A percentile compares a stretch with the other conserved stretches of the same genome.
Conservation (phyloP, 2,797 vertebrate species). For the Harpagifer antarcticus region DNA sequence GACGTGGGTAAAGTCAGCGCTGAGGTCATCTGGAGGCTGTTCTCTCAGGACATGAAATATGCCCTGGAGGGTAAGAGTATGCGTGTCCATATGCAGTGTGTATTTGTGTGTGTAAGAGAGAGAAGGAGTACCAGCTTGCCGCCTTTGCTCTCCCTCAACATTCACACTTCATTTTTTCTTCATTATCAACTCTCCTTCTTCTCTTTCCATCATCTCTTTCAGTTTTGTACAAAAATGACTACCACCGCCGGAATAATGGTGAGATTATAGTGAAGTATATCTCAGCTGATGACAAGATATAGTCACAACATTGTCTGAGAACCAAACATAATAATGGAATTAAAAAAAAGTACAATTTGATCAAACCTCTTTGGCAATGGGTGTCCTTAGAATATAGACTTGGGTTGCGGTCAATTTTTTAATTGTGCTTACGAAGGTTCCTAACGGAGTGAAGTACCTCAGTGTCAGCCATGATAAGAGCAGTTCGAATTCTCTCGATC, state of each 20-base stretch:
- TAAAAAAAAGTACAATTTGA: not conserved
- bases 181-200: slow-evolving; percentile 25
- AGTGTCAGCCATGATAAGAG: no score
- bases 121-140: not conserved
- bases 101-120: not conserved
- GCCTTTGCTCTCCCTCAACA: not conserved
- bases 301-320: not conserved
- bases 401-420: no score
- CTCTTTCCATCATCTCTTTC: slow-evolving; percentile 39
- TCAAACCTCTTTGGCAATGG: not conserved
- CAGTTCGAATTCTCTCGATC: no score
- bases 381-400: not conserved
- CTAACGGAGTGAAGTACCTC: no score
- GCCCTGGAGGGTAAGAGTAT: slow-evolving; percentile 92
- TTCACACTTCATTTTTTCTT: slow-evolving; percentile 7
- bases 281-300: not conserved
- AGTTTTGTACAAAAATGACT: slow-evolving; percentile 76
- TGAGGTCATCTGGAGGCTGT: slow-evolving; percentile 97
- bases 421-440: no score
- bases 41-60: slow-evolving; percentile 98
- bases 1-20: slow-evolving; percentile 96
- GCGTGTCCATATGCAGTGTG: not conserved
- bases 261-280: slow-evolving; percentile 57
- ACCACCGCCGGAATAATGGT: slow-evolving; percentile 76
- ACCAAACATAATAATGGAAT: not conserved